Base-by-base conservation (phyloP, 2,888 invertebrate genomes). In the Cybosia mesomella region DNA sequence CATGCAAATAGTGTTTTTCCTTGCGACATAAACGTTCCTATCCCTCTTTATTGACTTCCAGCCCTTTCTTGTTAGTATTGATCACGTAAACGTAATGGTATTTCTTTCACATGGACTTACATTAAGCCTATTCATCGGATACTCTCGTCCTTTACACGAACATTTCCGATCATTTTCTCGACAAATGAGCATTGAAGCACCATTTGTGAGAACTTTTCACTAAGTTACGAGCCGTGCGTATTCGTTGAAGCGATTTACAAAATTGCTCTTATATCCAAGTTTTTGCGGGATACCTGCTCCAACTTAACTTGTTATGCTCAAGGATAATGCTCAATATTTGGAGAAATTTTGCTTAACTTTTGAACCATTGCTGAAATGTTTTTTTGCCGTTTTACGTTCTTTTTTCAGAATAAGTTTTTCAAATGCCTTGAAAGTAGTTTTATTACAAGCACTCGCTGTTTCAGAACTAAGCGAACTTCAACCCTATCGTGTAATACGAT, bases 191-290 rank as follows among this genome's bases (percentile, higher is more conserved):
- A 89, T 88, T 90, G 89, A 87, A 89, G 85, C 82, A 82, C 85
- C 86, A 84, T 90, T 87, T 83, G 83, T 77, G 80, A 73, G 85
- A 89, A 90, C 83, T 90, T 88, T 83, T 78, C 76, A 63, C 70
- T 64, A 82, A 89, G 83, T 86, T 85, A 80, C 78, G 81, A 87
- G 77, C 83, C 75, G 82, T 90, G 84, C 87, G 88, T 89, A 90
- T 87, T 89, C 86, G 85, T 83, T 86, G 83, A 83, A 88, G 86
- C 88, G 88, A 87, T 89, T 91, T 85, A 83, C 83, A 79, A 89
- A 91, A 90, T 90, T 89, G 85, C 87, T 88, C 86, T 85, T 84
- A 83, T 67, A 79, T 76, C 72, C 73, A 80, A 87, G 81, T 85
- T 86, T 77, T 82, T 82, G 80, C 67, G 82, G 84, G 75, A 77